Conservation (phyloP, 2,888 invertebrate species). For the Pyrrhosoma nymphula region DNA sequence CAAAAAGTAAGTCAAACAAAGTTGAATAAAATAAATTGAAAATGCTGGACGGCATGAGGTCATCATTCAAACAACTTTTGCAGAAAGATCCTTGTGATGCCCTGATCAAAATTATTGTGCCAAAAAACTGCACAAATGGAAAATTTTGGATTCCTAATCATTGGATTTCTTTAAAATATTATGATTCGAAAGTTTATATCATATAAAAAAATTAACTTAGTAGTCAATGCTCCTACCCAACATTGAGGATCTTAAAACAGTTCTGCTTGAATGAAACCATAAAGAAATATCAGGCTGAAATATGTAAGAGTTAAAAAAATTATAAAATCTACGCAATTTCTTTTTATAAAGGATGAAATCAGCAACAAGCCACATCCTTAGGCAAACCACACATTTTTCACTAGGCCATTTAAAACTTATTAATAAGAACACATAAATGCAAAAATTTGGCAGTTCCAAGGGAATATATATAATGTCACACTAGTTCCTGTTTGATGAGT, state of each 20-base stretch:
- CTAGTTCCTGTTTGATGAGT: neutral
- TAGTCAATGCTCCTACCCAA: neutral
- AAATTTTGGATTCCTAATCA: neutral
- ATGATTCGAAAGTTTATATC: no score
- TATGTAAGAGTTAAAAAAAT: neutral
- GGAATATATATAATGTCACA: conserved; percentile 18
- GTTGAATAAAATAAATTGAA: conserved; percentile 50
- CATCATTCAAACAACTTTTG: conserved; percentile 37
- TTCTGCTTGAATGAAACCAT: neutral
- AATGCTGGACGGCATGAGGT: conserved; percentile 65
- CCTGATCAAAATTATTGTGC: neutral
- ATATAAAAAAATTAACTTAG: neutral
- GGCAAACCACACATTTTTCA: neutral
- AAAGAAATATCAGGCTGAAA: neutral
- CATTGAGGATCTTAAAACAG: neutral
- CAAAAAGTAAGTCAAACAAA: conserved; percentile 50
- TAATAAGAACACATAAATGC: conserved; percentile 36
- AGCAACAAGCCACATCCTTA: neutral
- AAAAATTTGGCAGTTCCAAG: conserved; percentile 44
- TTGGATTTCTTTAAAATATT: no score
- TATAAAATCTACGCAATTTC: conserved; percentile 18
- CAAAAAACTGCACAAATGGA: neutral
- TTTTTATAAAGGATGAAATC: neutral
- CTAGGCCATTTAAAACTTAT: neutral
- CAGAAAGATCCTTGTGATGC: neutral